These are phyloP conservation scores for Spisula solida DNA, from an alignment of 2,888 invertebrate genomes.

Conservation along the genomic window DNA sequence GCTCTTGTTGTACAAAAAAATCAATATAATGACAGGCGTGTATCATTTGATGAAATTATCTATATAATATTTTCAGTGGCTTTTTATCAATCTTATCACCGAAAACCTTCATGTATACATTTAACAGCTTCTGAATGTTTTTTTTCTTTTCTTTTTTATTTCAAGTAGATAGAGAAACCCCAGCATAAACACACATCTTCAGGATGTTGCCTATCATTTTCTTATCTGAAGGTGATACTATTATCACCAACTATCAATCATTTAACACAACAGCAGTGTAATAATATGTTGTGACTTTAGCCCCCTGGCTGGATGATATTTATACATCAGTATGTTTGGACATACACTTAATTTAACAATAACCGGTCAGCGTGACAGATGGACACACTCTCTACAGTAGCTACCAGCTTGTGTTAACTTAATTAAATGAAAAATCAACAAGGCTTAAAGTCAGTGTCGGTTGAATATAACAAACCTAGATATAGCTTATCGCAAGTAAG, in stretches of 20 bases:
- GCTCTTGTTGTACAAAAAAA: background rate
- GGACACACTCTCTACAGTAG: background rate
- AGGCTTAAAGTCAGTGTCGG: background rate
- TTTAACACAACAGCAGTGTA: constrained; percentile 8
- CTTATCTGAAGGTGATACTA: constrained; percentile 19
- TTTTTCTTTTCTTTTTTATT: background rate
- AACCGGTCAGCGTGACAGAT: constrained; percentile 21
- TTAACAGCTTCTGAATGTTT: background rate
- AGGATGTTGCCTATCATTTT: constrained; percentile 10
- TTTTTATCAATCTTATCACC: background rate
- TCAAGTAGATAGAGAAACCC: background rate
- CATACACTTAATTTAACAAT: constrained; percentile 15
- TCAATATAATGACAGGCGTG: background rate
- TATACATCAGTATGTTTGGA: background rate
- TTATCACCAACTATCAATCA: background rate
- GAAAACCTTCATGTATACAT: background rate
- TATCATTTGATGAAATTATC: background rate
- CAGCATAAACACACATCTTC: background rate
- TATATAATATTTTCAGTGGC: background rate
- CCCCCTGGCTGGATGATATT: background rate
- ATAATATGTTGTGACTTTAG: background rate
- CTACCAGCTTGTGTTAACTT: background rate
- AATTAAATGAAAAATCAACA: constrained; percentile 22
- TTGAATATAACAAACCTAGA: too few species aligned
- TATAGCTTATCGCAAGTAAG: too few species aligned